phyloP scores from a whole-genome alignment of 2,888 invertebrate genomes.

The Chironomus tentans region DNA sequence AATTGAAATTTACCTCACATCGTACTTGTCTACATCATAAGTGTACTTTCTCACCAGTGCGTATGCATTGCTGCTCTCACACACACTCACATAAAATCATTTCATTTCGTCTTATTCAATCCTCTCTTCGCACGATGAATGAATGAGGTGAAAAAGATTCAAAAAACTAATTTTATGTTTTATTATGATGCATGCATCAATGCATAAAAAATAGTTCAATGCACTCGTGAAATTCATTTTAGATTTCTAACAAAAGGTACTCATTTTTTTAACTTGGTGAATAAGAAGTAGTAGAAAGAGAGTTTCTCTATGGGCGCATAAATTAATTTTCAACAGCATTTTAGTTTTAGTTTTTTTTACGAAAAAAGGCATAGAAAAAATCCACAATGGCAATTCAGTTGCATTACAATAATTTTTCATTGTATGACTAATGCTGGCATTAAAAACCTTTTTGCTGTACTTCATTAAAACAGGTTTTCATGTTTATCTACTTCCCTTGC shows the following conservation, averaged over 20 bases:
- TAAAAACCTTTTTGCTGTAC: background rate
- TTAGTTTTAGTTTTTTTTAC: too few relatives aligned
- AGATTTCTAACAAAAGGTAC: background rate
- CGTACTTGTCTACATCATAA: too few relatives aligned
- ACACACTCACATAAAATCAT: background rate
- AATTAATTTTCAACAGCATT: slow-evolving; percentile 12
- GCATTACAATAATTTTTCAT: background rate
- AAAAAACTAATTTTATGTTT: background rate
- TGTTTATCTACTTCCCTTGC: background rate
- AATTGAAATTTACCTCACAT: too few relatives aligned
- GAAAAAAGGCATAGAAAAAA: background rate
- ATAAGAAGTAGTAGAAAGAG: background rate
- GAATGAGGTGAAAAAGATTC: background rate
- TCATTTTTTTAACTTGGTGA: too few relatives aligned
- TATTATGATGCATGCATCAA: slow-evolving; percentile 17
- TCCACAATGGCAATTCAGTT: background rate
- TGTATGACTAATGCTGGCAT: background rate
- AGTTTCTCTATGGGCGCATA: slow-evolving; percentile 24
- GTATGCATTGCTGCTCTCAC: too few relatives aligned
- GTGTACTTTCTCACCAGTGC: too few relatives aligned
- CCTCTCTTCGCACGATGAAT: background rate
- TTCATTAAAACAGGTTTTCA: background rate
- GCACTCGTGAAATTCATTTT: slow-evolving; percentile 18
- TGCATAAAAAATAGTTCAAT: slow-evolving; percentile 27
- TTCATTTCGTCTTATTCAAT: background rate